Conservation (phyloP, 2,797 vertebrate genomes). For the Esox lucius region DNA sequence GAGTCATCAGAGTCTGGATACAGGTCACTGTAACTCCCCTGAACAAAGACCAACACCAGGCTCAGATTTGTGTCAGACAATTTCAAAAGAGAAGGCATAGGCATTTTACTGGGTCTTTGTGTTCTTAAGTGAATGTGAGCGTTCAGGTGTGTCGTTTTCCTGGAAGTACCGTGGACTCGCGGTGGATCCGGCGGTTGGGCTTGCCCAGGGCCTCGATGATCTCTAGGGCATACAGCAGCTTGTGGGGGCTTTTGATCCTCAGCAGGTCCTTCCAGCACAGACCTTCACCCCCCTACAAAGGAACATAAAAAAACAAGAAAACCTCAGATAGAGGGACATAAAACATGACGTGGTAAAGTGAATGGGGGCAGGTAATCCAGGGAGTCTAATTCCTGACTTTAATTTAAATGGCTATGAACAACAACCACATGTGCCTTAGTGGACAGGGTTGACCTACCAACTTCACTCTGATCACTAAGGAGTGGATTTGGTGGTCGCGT, state of each 20-base stretch:
- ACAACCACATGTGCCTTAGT: no score
- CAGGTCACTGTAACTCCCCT: constrained; percentile 98
- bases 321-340: constrained; percentile 15
- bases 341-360: neutral
- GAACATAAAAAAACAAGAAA: neutral
- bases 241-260: constrained; percentile 96
- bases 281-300: constrained; percentile 82
- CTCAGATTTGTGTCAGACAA: neutral
- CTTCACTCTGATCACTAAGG: no score
- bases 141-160: neutral
- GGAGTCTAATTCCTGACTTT: no score
- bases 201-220: constrained; percentile 98
- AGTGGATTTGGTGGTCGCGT: no score
- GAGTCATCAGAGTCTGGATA: constrained; percentile 99
- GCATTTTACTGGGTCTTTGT: neutral
- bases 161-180: constrained; percentile 89
- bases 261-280: constrained; percentile 96
- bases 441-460: no score
- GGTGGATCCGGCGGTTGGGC: constrained; percentile 93
- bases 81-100: neutral
- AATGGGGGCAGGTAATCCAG: no score
- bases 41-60: constrained; percentile 14
- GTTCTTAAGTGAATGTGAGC: neutral
- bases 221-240: constrained; percentile 95
- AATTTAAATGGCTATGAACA: no score